Conservation (phyloP, 2,113 vertebrate genomes). For the Emydocephalus ijimae region DNA sequence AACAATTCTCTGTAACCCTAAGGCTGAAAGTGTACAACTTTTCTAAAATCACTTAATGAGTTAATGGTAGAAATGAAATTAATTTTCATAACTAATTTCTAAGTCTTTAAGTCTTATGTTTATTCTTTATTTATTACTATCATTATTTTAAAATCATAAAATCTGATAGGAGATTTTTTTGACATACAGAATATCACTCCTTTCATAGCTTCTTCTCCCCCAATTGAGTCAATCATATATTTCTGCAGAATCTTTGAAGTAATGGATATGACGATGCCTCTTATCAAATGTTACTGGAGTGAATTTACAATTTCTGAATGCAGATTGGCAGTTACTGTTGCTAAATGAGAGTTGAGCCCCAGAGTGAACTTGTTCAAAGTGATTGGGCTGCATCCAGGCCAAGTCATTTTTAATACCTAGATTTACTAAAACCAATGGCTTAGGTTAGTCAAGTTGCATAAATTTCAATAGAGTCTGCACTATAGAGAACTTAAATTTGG, state of each 20-base stretch:
- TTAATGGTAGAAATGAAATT: neutral
- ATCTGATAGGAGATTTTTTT: neutral
- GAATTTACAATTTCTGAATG: neutral
- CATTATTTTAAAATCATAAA: neutral
- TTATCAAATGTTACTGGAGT: neutral
- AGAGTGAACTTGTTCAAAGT: neutral
- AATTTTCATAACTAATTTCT: neutral
- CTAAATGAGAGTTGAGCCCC: neutral
- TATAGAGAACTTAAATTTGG: neutral
- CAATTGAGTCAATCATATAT: neutral
- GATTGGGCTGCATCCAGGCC: neutral
- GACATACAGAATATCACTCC: neutral
- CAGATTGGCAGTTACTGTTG: neutral
- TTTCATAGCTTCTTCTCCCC: neutral
- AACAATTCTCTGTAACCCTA: neutral
- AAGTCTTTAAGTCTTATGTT: too few relatives aligned
- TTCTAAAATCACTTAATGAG: neutral
- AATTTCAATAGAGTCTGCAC: neutral
- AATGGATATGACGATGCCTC: neutral
- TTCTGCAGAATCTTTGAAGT: neutral
- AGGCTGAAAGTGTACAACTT: neutral
- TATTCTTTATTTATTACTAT: neutral
- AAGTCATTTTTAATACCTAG: neutral
- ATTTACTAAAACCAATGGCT: neutral
- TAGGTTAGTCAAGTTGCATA: neutral